Conservation (phyloP, 2,113 vertebrate genomes). For the Microcebus jonahi region DNA sequence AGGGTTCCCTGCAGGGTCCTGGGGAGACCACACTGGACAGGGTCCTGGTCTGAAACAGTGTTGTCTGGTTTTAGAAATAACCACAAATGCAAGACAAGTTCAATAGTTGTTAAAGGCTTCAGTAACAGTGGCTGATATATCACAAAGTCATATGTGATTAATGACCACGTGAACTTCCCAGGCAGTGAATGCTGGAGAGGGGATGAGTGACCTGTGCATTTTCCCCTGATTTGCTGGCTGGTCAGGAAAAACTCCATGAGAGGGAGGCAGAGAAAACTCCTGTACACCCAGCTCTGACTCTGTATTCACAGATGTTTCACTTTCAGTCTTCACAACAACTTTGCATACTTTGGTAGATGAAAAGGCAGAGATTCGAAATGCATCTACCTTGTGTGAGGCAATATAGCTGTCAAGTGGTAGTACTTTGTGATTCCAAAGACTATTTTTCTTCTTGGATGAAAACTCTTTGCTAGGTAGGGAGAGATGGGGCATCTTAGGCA, state of each 20-base stretch:
- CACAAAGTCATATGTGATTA: background rate
- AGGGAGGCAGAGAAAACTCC: background rate
- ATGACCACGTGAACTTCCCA: background rate
- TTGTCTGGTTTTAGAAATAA: background rate
- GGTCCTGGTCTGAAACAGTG: background rate
- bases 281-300: accelerated
- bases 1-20: background rate
- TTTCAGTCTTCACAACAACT: background rate
- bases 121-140: background rate
- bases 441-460: background rate
- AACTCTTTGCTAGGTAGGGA: background rate
- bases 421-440: background rate
- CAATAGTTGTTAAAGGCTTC: background rate
- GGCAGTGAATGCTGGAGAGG: background rate
- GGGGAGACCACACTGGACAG: accelerated
- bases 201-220: background rate
- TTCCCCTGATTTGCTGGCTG: background rate
- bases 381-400: background rate
- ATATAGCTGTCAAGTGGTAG: background rate
- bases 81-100: background rate
- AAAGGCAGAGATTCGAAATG: background rate
- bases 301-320: background rate
- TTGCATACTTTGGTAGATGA: background rate
- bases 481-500: background rate
- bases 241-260: background rate